A percentile compares a stretch with the other conserved stretches of the same genome.
Conservation (phyloP, 2,888 invertebrate genomes). For the Epistrophella euchroma region DNA sequence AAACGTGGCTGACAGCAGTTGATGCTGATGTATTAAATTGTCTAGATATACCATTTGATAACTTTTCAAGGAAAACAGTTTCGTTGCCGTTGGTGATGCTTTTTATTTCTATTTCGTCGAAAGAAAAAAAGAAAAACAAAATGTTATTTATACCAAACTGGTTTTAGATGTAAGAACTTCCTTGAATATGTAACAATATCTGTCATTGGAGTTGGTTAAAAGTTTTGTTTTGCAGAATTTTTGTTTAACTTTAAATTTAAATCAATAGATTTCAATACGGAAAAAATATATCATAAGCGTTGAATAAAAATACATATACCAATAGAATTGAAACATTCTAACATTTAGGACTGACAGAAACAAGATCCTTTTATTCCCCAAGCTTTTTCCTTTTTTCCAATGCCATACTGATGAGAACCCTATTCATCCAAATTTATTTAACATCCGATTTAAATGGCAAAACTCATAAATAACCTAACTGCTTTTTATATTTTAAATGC, state of each 20-base stretch:
- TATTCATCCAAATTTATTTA: slow-evolving; percentile 25
- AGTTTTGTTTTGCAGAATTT: background rate
- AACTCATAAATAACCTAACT: slow-evolving; percentile 64
- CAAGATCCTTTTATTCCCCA: slow-evolving; percentile 1
- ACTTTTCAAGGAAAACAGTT: background rate
- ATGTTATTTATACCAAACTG: background rate
- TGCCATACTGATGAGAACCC: background rate
- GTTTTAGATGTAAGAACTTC: background rate
- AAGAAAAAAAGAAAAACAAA: background rate
- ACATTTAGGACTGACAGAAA: slow-evolving; percentile 7
- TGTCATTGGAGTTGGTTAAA: background rate
- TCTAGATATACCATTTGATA: background rate
- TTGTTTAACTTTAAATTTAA: background rate
- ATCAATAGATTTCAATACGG: background rate
- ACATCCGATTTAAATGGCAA: slow-evolving; percentile 42
- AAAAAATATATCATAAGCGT: background rate
- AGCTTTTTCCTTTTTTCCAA: background rate
- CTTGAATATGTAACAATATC: background rate
- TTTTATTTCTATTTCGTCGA: background rate
- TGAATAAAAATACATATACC: background rate
- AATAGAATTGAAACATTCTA: slow-evolving; percentile 2
- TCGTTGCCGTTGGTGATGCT: background rate
- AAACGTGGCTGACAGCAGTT: background rate
- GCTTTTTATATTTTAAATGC: slow-evolving; percentile 45
- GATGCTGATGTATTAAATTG: slow-evolving; percentile 2